Conservation (phyloP, 2,888 invertebrate genomes). For the Melieria picta region DNA sequence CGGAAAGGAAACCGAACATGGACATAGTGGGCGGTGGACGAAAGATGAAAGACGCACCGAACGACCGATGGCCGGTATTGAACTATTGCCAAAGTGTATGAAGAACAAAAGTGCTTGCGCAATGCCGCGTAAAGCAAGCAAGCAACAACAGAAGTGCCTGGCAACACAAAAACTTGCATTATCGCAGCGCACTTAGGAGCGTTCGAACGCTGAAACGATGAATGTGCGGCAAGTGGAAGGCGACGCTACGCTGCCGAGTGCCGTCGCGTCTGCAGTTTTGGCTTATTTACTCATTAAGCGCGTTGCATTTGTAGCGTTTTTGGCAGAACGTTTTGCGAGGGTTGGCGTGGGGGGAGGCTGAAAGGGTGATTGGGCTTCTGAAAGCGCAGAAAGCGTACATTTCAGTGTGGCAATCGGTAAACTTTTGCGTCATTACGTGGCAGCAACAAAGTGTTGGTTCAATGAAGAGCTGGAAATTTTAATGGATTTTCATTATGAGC, state of each 20-base stretch:
- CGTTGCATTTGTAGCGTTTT: background rate
- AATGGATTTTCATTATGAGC: slow-evolving; percentile 3
- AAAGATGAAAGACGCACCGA: too few relatives aligned
- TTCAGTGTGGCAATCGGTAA: background rate
- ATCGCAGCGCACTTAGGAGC: background rate
- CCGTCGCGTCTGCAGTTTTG: too few relatives aligned
- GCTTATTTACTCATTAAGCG: background rate
- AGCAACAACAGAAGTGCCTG: too few relatives aligned
- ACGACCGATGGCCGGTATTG: too few relatives aligned
- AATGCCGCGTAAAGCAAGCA: too few relatives aligned
- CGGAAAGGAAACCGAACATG: too few relatives aligned
- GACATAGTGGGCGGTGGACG: too few relatives aligned
- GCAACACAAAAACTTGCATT: background rate
- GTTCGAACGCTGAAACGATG: background rate
- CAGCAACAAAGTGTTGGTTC: background rate
- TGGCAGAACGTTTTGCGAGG: background rate
- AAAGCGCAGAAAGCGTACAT: background rate
- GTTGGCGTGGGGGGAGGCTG: background rate
- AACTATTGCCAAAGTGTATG: too few relatives aligned
- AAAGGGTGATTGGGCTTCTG: background rate
- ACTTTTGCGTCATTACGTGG: background rate
- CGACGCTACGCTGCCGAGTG: too few relatives aligned
- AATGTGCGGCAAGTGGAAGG: background rate
- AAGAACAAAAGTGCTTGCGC: too few relatives aligned
- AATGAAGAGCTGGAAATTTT: background rate